Evolutionary conservation across 2,888 invertebrate genomes (phyloP).

Genomic region (Myopa testacea): DNA sequence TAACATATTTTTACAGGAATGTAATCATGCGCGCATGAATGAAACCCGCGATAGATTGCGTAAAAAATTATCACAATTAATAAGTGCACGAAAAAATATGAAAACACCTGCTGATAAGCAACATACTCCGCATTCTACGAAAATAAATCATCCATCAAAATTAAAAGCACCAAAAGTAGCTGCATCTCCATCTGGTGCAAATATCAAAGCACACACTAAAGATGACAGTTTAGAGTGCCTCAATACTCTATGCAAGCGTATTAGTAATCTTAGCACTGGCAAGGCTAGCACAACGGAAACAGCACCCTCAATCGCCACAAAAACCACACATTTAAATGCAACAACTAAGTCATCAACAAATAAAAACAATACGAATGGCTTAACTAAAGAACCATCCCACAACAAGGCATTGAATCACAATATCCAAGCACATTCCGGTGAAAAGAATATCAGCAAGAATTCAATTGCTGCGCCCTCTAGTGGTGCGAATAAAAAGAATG

Average conservation of each 20-base stretch:
- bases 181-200: conserved; percentile 43
- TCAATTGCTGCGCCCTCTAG: conserved; percentile 13
- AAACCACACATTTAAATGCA: conserved; percentile 40
- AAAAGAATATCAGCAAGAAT: conserved; percentile 10
- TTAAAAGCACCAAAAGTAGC: conserved; percentile 46
- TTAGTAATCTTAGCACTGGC: conserved; percentile 48
- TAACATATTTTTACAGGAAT: conserved; percentile 54
- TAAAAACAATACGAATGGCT: conserved; percentile 20
- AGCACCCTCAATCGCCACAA: conserved; percentile 39
- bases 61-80: conserved; percentile 65
- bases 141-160: conserved; percentile 45
- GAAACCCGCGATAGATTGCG: conserved; percentile 67
- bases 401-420: background rate
- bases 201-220: conserved; percentile 50
- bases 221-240: conserved; percentile 61
- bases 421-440: background rate
- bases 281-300: conserved; percentile 40
- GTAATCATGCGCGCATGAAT: conserved; percentile 66
- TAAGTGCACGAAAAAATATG: conserved; percentile 62
- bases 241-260: conserved; percentile 62
- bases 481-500: conserved; percentile 45
- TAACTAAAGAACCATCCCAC: background rate
- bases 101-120: conserved; percentile 44
- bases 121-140: conserved; percentile 37
- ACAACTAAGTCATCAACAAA: conserved; percentile 7